Percentiles rank a stretch among this genome's conserved stretches.
phyloP scores from a whole-genome alignment of 2,113 vertebrate genomes.

The Pagrus major region DNA sequence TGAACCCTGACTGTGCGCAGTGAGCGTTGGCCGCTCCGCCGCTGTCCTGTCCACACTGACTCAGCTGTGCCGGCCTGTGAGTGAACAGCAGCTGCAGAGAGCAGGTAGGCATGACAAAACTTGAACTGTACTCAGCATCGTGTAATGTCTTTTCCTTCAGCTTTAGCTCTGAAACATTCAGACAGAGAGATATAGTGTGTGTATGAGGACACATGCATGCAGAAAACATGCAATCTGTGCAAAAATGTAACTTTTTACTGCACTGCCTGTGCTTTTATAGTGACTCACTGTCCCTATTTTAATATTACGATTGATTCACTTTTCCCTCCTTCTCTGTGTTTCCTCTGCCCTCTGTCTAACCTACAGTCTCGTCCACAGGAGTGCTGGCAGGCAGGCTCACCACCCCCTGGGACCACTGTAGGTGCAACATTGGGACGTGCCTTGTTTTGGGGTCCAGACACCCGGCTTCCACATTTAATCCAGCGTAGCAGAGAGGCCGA shows the following conservation, averaged over 20 bases:
- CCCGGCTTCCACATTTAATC: slow-evolving; percentile 12
- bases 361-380: slow-evolving; percentile 53
- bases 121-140: slow-evolving; percentile 1
- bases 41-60: slow-evolving; percentile 82
- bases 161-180: not conserved
- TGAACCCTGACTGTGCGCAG: slow-evolving; percentile 82
- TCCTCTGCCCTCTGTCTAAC: slow-evolving; percentile 58
- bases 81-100: slow-evolving; percentile 50
- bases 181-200: not conserved
- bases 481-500: not conserved
- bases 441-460: slow-evolving; percentile 18
- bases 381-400: slow-evolving; percentile 31
- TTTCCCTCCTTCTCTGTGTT: not conserved
- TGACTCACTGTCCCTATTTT: not conserved
- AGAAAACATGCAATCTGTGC: slow-evolving; percentile 25
- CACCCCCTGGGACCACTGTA: slow-evolving; percentile 6
- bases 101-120: slow-evolving; percentile 64
- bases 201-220: not conserved
- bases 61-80: slow-evolving; percentile 74
- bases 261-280: not conserved
- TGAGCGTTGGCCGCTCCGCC: slow-evolving; percentile 72
- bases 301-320: slow-evolving; percentile 13
- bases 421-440: slow-evolving; percentile 32
- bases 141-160: not conserved
- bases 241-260: slow-evolving; percentile 21